Evolutionary conservation across 2,888 invertebrate species (phyloP).

Genomic region (Hirtodrosophila trivittata): DNA sequence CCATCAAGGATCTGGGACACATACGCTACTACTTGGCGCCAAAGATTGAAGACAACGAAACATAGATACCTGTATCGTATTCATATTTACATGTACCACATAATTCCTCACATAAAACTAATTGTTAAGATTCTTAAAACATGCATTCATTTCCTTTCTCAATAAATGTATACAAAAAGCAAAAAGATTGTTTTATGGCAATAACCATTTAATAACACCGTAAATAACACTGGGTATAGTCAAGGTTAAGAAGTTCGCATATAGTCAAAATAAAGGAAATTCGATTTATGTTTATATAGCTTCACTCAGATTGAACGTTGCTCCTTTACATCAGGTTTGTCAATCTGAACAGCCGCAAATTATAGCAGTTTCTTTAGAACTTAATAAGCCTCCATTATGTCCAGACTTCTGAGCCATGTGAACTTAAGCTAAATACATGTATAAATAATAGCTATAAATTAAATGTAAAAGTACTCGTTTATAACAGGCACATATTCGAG

Average conservation of each 20-base stretch:
- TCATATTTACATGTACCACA: conserved; percentile 40
- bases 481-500: conserved; percentile 61
- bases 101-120: conserved; percentile 46
- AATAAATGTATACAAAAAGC: conserved; percentile 51
- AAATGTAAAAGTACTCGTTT: conserved; percentile 42
- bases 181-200: conserved; percentile 29
- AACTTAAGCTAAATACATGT: conserved; percentile 21
- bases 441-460: conserved; percentile 27
- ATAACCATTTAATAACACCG: conserved; percentile 59
- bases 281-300: conserved; percentile 1
- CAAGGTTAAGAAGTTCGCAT: conserved; percentile 1
- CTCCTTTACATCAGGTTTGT: conserved; percentile 1
- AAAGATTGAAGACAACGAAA: conserved; percentile 99
- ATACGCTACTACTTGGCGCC: conserved; percentile 99
- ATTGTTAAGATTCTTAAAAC: conserved; percentile 47
- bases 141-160: conserved; percentile 30
- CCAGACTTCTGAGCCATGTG: not conserved
- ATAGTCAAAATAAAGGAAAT: conserved; percentile 13
- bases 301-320: not conserved
- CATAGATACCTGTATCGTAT: conserved; percentile 82
- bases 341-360: conserved; percentile 15
- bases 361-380: conserved; percentile 9
- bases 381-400: conserved; percentile 23
- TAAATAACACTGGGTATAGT: conserved; percentile 45
- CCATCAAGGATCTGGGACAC: conserved; percentile 97